Evolutionary conservation across 1,140 invertebrate species (phyloP), one percentile per base, ranked within the genome.

Genomic region (Galendromus occidentalis): DNA sequence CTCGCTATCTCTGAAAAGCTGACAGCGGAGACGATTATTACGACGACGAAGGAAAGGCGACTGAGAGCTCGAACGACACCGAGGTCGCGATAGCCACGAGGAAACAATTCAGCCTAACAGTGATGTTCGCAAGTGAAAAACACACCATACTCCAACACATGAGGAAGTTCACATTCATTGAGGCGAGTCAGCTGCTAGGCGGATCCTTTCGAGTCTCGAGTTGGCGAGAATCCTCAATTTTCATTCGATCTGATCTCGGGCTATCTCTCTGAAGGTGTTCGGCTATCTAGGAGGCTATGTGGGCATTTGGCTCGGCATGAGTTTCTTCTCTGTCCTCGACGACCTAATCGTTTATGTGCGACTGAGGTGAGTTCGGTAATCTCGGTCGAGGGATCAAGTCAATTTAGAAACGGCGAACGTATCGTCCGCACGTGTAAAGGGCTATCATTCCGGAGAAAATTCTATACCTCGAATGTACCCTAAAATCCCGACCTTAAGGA

Each of bases 71-170:
- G 14, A 59, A 59, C 22, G 51, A 25, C 25, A 59, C 51, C 12
- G 51, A 59, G 33, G 14, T 25, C 33, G 14, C 22, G 4, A 33
- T 4, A 12, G 14, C 9, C 17, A 2, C 51, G 25, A 17, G 51
- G 33, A 59, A 25, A 25, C 14, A 59, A 59, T 59, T 59, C 22
- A 59, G 51, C 51, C 51, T 59, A 1, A 59, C 51, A 22, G 51
- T 59, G 51, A 59, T 59, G 51, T 59, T 59, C 33, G 51, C 51
- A 2, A 29, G 25, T 14, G 51, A 59, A 25, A 59, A 59, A 22
- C 51, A 59, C 20, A 59, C 51, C 22, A 59, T 59, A 20, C 51
- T 59, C 25, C 51, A 59, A 59, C 51, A 59, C 9, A 59, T 59
- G 51, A 25, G 51, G 12, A 59, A 59, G 33, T 59, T 59, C 33